phyloP scores from a whole-genome alignment of 2,113 vertebrate genomes.

The Amphiprion ocellaris region DNA sequence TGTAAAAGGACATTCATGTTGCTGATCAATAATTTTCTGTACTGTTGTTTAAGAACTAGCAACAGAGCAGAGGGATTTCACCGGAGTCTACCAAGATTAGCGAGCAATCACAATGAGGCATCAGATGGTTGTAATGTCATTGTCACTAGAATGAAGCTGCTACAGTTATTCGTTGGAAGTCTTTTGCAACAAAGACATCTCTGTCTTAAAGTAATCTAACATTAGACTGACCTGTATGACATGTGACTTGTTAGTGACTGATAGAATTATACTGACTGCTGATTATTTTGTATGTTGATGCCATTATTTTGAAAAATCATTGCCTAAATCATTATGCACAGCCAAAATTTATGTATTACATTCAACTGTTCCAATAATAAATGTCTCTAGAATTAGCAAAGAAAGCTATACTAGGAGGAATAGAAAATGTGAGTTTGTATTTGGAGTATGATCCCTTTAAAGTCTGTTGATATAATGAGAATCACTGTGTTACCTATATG shows the following conservation, averaged over 20 bases:
- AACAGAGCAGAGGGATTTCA: conserved; percentile 20
- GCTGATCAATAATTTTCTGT: conserved; percentile 4
- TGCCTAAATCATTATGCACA: conserved; percentile 52
- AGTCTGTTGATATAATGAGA: conserved; percentile 32
- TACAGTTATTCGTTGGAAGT: conserved; percentile 14
- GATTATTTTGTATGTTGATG: conserved; percentile 56
- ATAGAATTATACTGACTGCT: conserved; percentile 38
- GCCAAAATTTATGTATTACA: conserved; percentile 33
- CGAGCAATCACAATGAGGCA: conserved; percentile 16
- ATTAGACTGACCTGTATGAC: conserved; percentile 30
- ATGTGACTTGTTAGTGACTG: conserved; percentile 24
- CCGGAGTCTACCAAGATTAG: background rate
- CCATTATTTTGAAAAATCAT: conserved; percentile 42
- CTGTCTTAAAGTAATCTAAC: conserved; percentile 18
- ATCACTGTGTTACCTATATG: conserved; percentile 45
- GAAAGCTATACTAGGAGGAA: conserved; percentile 11
- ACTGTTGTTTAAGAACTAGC: background rate
- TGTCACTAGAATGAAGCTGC: conserved; percentile 30
- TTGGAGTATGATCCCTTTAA: conserved; percentile 40
- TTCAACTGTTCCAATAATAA: conserved; percentile 41
- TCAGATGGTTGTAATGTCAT: conserved; percentile 7
- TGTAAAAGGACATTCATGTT: conserved; percentile 40
- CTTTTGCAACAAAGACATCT: conserved; percentile 19
- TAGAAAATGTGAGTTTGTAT: conserved; percentile 32
- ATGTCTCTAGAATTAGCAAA: conserved; percentile 32